phyloP scores from a whole-genome alignment of 2,113 vertebrate genomes.

The Corvus moneduloides region DNA sequence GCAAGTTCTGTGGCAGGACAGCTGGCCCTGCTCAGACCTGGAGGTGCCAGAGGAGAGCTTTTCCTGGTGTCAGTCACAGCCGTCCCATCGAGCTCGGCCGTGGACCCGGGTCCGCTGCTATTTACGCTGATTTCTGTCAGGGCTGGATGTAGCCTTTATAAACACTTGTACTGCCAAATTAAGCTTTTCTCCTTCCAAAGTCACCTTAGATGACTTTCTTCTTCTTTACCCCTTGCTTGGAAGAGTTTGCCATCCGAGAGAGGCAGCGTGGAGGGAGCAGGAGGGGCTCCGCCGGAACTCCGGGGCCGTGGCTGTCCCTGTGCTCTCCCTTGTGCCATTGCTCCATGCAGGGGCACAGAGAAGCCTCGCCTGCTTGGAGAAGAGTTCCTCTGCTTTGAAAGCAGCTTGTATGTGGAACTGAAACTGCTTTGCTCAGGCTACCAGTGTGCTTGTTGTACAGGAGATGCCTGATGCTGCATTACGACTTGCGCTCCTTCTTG shows the following conservation, averaged over 20 bases:
- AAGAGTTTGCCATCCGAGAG: background rate
- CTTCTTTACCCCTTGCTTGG: background rate
- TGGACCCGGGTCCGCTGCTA: background rate
- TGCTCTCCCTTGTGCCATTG: background rate
- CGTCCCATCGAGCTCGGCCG: accelerated
- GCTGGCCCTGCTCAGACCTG: background rate
- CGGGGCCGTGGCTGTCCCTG: accelerated
- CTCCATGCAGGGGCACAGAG: accelerated
- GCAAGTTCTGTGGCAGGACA: accelerated
- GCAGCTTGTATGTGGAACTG: background rate
- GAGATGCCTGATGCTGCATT: background rate
- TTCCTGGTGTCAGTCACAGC: background rate
- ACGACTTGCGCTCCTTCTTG: background rate
- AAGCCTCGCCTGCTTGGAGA: accelerated
- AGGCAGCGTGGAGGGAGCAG: background rate
- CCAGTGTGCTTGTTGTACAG: background rate
- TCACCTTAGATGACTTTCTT: slow-evolving; percentile 3
- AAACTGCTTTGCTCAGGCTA: background rate
- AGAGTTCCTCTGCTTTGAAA: background rate
- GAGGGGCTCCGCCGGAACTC: background rate
- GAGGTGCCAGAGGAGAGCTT: background rate
- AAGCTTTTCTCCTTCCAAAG: slow-evolving; percentile 7
- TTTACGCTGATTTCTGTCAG: background rate
- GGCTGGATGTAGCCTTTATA: background rate
- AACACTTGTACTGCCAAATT: slow-evolving; percentile 32